Evolutionary conservation across 2,113 vertebrate genomes (phyloP).

Genomic region (Atractosteus spatula): DNA sequence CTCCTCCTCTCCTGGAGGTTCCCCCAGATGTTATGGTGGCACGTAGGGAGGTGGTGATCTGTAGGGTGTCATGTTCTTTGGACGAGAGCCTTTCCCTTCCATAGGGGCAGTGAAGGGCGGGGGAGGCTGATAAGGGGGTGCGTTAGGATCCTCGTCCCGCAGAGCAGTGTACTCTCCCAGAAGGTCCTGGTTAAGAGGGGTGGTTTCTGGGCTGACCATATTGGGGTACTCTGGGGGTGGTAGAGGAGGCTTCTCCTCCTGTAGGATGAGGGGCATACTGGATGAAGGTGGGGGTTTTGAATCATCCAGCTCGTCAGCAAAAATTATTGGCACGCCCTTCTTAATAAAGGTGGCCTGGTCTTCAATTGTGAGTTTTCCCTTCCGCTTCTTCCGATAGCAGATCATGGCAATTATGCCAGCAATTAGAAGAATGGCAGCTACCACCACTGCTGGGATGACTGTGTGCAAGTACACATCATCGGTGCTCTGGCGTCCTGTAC

Average conservation of each 20-base stretch:
- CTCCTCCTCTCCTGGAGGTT: slow-evolving; percentile 49
- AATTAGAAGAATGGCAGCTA: slow-evolving; percentile 88
- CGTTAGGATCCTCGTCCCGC: slow-evolving; percentile 90
- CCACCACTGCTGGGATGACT: slow-evolving; percentile 90
- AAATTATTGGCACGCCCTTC: slow-evolving; percentile 96
- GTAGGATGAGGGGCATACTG: slow-evolving; percentile 93
- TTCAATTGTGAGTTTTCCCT: slow-evolving; percentile 91
- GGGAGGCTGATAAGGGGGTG: slow-evolving; percentile 90
- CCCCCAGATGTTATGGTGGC: slow-evolving; percentile 78
- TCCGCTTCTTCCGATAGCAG: slow-evolving; percentile 93
- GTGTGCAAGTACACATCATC: slow-evolving; percentile 93
- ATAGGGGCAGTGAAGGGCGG: slow-evolving; percentile 91
- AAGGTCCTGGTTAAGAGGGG: slow-evolving; percentile 85
- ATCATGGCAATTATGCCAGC: slow-evolving; percentile 94
- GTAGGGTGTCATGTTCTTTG: slow-evolving; percentile 97
- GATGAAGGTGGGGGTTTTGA: slow-evolving; percentile 92
- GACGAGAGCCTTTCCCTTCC: slow-evolving; percentile 92
- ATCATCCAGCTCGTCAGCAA: slow-evolving; percentile 92
- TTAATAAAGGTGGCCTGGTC: slow-evolving; percentile 98
- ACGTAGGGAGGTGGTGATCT: slow-evolving; percentile 94
- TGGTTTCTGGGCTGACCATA: slow-evolving; percentile 85
- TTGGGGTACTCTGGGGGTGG: slow-evolving; percentile 90
- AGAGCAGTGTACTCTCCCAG: slow-evolving; percentile 87
- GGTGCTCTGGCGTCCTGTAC: slow-evolving; percentile 77
- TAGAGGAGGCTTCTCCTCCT: slow-evolving; percentile 93